Evolutionary conservation across 1,140 invertebrate species (phyloP).

Genomic region (Sesamia nonagrioides): DNA sequence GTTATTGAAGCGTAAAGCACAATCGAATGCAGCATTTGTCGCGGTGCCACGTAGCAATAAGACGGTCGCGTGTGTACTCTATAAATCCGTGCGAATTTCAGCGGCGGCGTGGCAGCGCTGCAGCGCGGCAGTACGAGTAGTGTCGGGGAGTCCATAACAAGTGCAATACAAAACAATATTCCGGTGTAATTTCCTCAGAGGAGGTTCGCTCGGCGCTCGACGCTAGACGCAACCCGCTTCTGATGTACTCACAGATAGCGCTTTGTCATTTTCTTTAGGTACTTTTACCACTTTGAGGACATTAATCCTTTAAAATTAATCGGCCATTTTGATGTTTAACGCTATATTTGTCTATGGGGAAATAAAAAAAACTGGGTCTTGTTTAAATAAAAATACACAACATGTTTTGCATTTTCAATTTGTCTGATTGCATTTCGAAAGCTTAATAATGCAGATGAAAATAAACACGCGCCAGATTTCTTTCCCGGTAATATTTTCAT

Average conservation of each 20-base stretch:
- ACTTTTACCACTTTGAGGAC: slow-evolving; percentile 38
- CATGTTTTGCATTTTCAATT: background rate
- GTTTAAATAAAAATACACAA: background rate
- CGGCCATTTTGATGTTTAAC: slow-evolving; percentile 26
- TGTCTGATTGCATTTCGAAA: background rate
- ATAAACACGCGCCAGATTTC: background rate
- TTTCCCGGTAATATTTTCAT: background rate
- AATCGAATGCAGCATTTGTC: slow-evolving; percentile 50
- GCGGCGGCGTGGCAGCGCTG: slow-evolving; percentile 24
- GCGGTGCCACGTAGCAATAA: slow-evolving; percentile 51
- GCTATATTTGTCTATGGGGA: background rate
- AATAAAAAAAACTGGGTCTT: background rate
- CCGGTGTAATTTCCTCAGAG: slow-evolving; percentile 61
- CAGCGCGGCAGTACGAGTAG: slow-evolving; percentile 19
- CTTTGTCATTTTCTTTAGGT: slow-evolving; percentile 60
- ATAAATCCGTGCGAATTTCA: slow-evolving; percentile 46
- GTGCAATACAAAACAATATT: slow-evolving; percentile 62
- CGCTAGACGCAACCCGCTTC: slow-evolving; percentile 42
- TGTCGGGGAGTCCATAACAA: slow-evolving; percentile 50
- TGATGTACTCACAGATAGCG: slow-evolving; percentile 50
- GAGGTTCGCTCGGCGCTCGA: slow-evolving; percentile 35
- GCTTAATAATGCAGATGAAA: background rate
- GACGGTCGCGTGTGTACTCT: slow-evolving; percentile 43
- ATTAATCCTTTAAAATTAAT: slow-evolving; percentile 35
- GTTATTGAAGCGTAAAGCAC: slow-evolving; percentile 43